Percentiles rank a stretch among this genome's conserved stretches.
Evolutionary conservation across 2,113 vertebrate species (phyloP).

Genomic region (Dromiciops gliroides): DNA sequence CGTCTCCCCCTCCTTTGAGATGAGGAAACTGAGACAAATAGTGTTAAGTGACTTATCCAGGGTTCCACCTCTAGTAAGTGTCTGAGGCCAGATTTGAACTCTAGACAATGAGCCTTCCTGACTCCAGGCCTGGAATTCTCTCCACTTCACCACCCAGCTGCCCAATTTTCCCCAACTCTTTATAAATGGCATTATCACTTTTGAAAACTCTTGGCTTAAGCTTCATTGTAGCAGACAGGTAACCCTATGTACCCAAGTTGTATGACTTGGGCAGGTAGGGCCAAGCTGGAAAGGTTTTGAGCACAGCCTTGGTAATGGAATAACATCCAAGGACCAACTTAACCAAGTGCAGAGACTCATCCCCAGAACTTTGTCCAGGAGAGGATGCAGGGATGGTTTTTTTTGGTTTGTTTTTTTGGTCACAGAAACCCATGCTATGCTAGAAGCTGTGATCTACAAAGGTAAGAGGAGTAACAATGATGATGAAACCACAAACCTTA

Average conservation of each 20-base stretch:
- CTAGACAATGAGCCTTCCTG: background rate
- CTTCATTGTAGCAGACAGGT: background rate
- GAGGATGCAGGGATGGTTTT: too few species aligned
- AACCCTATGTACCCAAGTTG: background rate
- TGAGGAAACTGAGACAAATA: too few species aligned
- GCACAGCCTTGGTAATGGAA: background rate
- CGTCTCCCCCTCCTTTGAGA: too few species aligned
- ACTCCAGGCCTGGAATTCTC: too few species aligned
- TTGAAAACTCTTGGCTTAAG: background rate
- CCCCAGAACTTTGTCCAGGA: background rate
- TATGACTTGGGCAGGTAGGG: background rate
- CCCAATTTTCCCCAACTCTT: background rate
- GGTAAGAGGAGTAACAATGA: background rate
- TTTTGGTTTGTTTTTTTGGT: background rate
- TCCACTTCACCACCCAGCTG: background rate
- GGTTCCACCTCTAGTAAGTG: background rate
- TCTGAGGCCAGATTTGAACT: background rate
- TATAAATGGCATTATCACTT: background rate
- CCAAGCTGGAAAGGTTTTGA: background rate
- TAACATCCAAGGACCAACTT: background rate
- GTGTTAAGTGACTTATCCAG: background rate
- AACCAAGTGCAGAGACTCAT: background rate
- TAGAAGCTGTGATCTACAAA: background rate
- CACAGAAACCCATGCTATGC: background rate
- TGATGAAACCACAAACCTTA: background rate